Percentiles rank a stretch among this genome's conserved stretches.
These are phyloP conservation scores for Zelleria hepariella DNA, from an alignment of 2,888 invertebrate genomes.

Conservation along the genomic window DNA sequence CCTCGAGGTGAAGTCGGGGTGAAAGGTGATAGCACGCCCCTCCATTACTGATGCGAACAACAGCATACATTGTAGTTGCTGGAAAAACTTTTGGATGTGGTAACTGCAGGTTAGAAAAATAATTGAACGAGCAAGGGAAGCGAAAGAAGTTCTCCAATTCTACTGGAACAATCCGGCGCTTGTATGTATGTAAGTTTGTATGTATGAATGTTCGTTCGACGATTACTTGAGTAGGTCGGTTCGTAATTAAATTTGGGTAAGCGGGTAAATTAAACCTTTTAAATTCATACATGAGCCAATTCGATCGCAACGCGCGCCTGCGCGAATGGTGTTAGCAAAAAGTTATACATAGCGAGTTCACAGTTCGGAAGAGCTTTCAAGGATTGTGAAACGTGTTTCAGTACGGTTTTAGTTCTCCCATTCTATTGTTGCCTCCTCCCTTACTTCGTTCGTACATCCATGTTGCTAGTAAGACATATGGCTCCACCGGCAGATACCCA, in stretches of 20 bases:
- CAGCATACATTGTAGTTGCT: neutral
- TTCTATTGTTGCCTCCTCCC: neutral
- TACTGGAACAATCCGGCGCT: neutral
- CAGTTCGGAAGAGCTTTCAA: no score
- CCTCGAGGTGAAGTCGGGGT: conserved; percentile 15
- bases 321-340: no score
- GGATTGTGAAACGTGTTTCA: no score
- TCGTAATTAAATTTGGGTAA: no score
- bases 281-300: no score
- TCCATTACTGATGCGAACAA: conserved; percentile 12
- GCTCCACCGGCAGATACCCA: conserved; percentile 10
- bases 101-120: neutral
- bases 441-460: conserved; percentile 9
- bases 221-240: no score
- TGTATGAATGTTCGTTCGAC: no score
- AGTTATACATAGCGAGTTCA: no score
- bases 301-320: no score
- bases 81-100: neutral
- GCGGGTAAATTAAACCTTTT: no score
- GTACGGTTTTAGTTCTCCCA: neutral
- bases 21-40: conserved; percentile 20
- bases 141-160: neutral
- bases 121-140: neutral
- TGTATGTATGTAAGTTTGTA: no score
- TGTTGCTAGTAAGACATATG: conserved; percentile 20